Conservation (phyloP, 1,140 invertebrate species). For the Caerostris extrusa region DNA sequence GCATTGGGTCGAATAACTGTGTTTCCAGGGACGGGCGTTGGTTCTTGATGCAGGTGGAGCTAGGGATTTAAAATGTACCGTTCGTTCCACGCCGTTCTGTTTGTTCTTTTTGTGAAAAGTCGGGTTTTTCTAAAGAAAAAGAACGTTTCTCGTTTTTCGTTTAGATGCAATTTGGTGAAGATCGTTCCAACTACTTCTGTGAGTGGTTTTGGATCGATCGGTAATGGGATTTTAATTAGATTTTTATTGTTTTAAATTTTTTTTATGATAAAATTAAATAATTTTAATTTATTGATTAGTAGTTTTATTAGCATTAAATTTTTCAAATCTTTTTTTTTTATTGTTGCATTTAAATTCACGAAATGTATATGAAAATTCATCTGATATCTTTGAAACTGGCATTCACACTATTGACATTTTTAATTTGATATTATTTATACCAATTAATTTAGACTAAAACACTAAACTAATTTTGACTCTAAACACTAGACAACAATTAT, state of each 20-base stretch:
- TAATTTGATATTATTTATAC: too few species aligned
- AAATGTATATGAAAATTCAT: too few species aligned
- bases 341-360: too few species aligned
- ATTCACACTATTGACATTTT: too few species aligned
- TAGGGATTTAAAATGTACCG: slow-evolving; percentile 23
- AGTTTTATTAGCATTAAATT: too few species aligned
- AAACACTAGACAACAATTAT: too few species aligned
- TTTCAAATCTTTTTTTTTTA: too few species aligned
- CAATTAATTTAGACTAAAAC: too few species aligned
- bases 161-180: slow-evolving; percentile 6
- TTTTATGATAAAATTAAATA: too few species aligned
- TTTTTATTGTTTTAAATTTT: neutral
- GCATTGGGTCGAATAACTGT: slow-evolving; percentile 21
- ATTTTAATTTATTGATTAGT: too few species aligned
- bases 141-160: slow-evolving; percentile 1
- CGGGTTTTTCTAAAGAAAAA: neutral
- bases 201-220: neutral
- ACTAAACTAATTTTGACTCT: too few species aligned
- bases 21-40: slow-evolving; percentile 6
- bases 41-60: neutral
- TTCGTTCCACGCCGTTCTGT: neutral
- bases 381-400: too few species aligned
- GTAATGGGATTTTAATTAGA: slow-evolving; percentile 24
- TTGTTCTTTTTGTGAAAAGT: neutral
- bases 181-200: neutral